These are phyloP conservation scores for Ephestia elutella DNA, from an alignment of 1,140 invertebrate species.

Conservation along the genomic window DNA sequence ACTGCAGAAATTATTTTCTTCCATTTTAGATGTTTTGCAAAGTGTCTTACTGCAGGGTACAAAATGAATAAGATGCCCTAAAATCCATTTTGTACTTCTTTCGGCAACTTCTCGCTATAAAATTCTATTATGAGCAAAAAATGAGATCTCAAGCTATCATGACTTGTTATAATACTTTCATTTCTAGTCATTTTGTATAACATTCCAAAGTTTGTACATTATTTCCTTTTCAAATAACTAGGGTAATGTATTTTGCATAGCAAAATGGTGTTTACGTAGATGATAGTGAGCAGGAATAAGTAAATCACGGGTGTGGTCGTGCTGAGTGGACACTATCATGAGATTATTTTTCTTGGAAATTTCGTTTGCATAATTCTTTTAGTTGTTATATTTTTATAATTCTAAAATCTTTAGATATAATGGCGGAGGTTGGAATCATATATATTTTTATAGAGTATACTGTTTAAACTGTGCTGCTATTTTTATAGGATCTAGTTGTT, in stretches of 20 bases:
- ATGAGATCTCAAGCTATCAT: slow-evolving; percentile 45
- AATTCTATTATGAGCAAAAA: slow-evolving; percentile 27
- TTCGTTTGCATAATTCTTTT: slow-evolving; percentile 55
- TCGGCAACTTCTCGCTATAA: not conserved
- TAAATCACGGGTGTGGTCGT: slow-evolving; percentile 34
- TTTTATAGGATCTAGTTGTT: slow-evolving; percentile 66
- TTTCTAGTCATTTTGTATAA: slow-evolving; percentile 69
- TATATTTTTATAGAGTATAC: slow-evolving; percentile 72
- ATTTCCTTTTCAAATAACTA: slow-evolving; percentile 52
- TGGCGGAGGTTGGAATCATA: slow-evolving; percentile 66
- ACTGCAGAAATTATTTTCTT: slow-evolving; percentile 5
- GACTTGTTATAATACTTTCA: slow-evolving; percentile 37
- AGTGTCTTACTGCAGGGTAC: not conserved
- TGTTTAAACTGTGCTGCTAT: slow-evolving; percentile 69
- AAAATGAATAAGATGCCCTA: not conserved
- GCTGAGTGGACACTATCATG: slow-evolving; percentile 35
- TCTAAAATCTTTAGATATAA: slow-evolving; percentile 60
- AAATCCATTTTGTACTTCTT: not conserved
- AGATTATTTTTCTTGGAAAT: slow-evolving; percentile 32
- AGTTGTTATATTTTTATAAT: slow-evolving; percentile 61
- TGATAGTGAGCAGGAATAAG: slow-evolving; percentile 36
- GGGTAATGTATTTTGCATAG: slow-evolving; percentile 70
- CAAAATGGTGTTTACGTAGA: slow-evolving; percentile 66
- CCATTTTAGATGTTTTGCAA: not conserved
- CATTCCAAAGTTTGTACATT: slow-evolving; percentile 65